Base-by-base conservation (phyloP, 2,888 invertebrate genomes). In the Calliphora vomitoria region DNA sequence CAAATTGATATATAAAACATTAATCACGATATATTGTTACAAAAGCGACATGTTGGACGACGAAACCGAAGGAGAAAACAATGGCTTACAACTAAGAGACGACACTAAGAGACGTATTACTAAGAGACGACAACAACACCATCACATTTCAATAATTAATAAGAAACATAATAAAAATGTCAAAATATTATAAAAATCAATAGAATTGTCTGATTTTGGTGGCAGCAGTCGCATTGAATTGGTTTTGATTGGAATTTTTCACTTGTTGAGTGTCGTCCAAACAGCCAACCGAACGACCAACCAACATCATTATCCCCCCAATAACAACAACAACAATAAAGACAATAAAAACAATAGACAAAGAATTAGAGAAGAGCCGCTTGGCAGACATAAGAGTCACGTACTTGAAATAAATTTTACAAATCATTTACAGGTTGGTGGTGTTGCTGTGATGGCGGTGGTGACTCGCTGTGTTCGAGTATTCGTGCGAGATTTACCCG, bases 91-190 rank as follows among this genome's bases (percentile, higher is more conserved):
- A 69, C 64, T 53, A 44, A 55, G 15, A 71, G 50, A 68, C 53
- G 53, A 71, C 68, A 78, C n/a, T n/a, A n/a, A n/a, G n/a, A n/a
- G n/a, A n/a, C 68, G 38, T 35, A 47, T 79, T 82, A 86, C 68
- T 53, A 44, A 55, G 15, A 71, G 50, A 68, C 53, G 53, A 71
- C 68, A 78, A 41, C 74, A 75, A 62, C 60, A 50, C 35, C 82
- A 74, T 11, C 66, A 90, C 90, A 90, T 88, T 87, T 88, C 55
- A 90, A 90, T 84, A 89, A 90, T 90, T 89, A 89, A 89, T 89
- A 86, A 89, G 82, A 90, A 90, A 82, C 88, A 84, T 89, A 90
- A 91, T 91, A 91, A 91, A 91, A 91, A 88, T 90, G 89, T 91
- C 89, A 79, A 90, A 89, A 90, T 87, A 89, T 88, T 86, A 85